A percentile compares a stretch with the other conserved stretches of the same genome.
Evolutionary conservation across 2,113 vertebrate genomes (phyloP).

Genomic region (Limanda limanda): DNA sequence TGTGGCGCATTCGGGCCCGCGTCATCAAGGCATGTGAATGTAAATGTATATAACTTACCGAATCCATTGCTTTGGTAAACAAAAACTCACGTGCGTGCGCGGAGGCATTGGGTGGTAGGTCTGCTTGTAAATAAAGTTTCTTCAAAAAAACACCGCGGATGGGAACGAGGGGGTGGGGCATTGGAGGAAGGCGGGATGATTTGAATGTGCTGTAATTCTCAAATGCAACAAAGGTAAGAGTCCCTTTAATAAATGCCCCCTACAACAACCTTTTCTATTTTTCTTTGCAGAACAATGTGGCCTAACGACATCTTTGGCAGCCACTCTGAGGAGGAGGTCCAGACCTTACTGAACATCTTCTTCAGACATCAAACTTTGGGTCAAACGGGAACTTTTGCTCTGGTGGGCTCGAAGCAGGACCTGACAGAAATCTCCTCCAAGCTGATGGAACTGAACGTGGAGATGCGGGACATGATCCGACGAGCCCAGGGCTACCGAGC

Average conservation of each 20-base stretch:
- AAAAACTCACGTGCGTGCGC: too few species aligned
- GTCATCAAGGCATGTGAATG: too few species aligned
- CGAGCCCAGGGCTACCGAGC: constrained; percentile 90
- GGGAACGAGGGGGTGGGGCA: too few species aligned
- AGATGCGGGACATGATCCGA: constrained; percentile 94
- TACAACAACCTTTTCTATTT: neutral
- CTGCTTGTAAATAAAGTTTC: too few species aligned
- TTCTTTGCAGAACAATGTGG: constrained; percentile 88
- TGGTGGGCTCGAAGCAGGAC: constrained; percentile 96
- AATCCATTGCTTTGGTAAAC: too few species aligned
- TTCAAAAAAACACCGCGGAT: too few species aligned
- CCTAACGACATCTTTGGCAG: constrained; percentile 96
- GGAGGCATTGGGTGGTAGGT: too few species aligned
- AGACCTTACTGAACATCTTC: constrained; percentile 96
- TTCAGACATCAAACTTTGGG: constrained; percentile 97
- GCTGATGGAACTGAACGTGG: constrained; percentile 93
- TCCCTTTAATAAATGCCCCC: neutral
- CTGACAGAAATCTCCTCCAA: constrained; percentile 91
- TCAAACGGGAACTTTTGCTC: constrained; percentile 93
- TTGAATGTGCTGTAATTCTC: too few species aligned
- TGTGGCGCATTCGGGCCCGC: too few species aligned
- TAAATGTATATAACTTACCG: too few species aligned
- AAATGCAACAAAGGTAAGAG: too few species aligned
- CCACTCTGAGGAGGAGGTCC: constrained; percentile 91
- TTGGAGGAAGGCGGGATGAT: too few species aligned